phyloP scores from a whole-genome alignment of 2,888 invertebrate genomes.

The Tortricodes alternella region DNA sequence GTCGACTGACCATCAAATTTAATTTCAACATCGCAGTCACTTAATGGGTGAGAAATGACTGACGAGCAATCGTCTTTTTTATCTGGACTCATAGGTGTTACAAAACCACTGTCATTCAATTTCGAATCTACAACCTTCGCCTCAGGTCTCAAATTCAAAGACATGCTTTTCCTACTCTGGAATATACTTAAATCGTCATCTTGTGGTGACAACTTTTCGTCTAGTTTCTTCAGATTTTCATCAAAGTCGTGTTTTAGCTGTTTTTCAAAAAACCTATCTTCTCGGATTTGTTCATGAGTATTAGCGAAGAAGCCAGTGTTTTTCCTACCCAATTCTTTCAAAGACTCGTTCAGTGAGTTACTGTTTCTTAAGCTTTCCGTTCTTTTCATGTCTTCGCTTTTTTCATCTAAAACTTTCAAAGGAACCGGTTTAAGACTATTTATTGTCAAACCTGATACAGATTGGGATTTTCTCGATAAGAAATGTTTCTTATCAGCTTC shows the following conservation, averaged over 20 bases:
- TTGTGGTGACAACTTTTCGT: slow-evolving; percentile 54
- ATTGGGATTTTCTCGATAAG: slow-evolving; percentile 72
- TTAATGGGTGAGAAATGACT: slow-evolving; percentile 86
- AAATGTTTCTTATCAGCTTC: slow-evolving; percentile 59
- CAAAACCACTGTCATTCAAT: slow-evolving; percentile 84
- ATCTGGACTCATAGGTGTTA: slow-evolving; percentile 84
- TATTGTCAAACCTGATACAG: slow-evolving; percentile 69
- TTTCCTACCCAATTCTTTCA: slow-evolving; percentile 58
- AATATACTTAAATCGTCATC: slow-evolving; percentile 62
- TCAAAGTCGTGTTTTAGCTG: slow-evolving; percentile 76
- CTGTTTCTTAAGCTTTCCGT: slow-evolving; percentile 63
- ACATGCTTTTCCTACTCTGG: slow-evolving; percentile 64
- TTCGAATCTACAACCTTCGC: slow-evolving; percentile 40
- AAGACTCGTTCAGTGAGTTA: slow-evolving; percentile 64
- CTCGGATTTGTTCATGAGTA: slow-evolving; percentile 86
- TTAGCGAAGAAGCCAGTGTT: slow-evolving; percentile 84
- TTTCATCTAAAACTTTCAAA: slow-evolving; percentile 78
- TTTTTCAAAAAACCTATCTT: slow-evolving; percentile 81
- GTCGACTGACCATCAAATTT: slow-evolving; percentile 90
- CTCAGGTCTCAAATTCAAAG: slow-evolving; percentile 62
- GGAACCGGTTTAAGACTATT: slow-evolving; percentile 60
- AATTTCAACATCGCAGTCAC: slow-evolving; percentile 90
- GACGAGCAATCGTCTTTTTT: slow-evolving; percentile 68
- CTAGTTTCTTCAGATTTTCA: slow-evolving; percentile 65
- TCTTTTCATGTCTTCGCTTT: slow-evolving; percentile 62